These are phyloP conservation scores for Lepidotrigona ventralis DNA, from an alignment of 1,140 invertebrate species.

Conservation along the genomic window DNA sequence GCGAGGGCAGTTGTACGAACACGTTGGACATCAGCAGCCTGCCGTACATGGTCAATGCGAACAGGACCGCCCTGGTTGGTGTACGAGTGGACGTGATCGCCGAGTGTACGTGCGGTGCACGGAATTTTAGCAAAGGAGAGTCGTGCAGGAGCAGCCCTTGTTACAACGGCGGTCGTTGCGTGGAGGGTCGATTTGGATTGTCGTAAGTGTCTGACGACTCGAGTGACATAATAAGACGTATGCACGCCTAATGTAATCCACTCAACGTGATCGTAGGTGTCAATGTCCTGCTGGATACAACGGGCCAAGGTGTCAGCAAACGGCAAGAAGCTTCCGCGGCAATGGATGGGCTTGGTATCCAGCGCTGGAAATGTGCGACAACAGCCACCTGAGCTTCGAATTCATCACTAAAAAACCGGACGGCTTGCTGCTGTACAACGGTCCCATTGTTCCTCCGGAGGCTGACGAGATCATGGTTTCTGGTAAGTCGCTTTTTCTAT, in stretches of 20 bases:
- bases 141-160: conserved; percentile 94
- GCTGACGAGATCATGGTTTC: conserved; percentile 92
- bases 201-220: conserved; percentile 80
- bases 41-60: conserved; percentile 97
- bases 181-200: conserved; percentile 92
- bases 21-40: conserved; percentile 92
- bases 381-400: conserved; percentile 95
- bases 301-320: conserved; percentile 97
- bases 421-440: conserved; percentile 97
- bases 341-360: conserved; percentile 98
- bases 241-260: too few relatives aligned
- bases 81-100: conserved; percentile 93
- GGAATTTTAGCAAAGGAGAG: conserved; percentile 94
- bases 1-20: conserved; percentile 97
- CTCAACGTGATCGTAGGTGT: conserved; percentile 81
- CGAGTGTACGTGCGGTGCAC: conserved; percentile 94
- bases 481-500: conserved; percentile 71
- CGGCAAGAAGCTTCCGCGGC: conserved; percentile 94
- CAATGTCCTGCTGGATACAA: conserved; percentile 94
- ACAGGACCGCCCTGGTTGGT: conserved; percentile 96
- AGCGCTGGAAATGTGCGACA: conserved; percentile 96
- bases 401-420: conserved; percentile 95
- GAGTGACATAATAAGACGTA: too few relatives aligned
- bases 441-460: conserved; percentile 95
- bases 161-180: conserved; percentile 96